Conservation (phyloP, 2,113 vertebrate species). For the Plectropomus leopardus region DNA sequence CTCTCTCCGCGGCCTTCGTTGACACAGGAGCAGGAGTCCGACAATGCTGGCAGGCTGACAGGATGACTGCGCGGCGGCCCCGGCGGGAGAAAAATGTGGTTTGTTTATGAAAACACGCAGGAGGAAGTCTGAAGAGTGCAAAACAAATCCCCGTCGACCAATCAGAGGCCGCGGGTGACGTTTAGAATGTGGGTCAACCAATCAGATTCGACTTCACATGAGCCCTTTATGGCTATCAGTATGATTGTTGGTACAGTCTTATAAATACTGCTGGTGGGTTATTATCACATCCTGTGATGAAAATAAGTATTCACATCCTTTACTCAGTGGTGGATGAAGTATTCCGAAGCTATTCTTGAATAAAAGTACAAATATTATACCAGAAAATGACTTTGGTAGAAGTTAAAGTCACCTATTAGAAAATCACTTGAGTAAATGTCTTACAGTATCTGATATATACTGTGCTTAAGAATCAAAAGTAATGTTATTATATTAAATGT, state of each 20-base stretch:
- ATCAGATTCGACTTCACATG: conserved; percentile 57
- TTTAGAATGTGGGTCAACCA: conserved; percentile 79
- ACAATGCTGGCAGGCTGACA: conserved; percentile 35
- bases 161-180: conserved; percentile 58
- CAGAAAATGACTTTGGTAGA: no score
- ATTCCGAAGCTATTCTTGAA: no score
- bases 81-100: conserved; percentile 58
- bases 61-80: conserved; percentile 14
- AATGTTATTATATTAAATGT: no score
- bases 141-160: conserved; percentile 79
- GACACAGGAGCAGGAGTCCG: not conserved
- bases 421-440: no score
- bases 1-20: not conserved
- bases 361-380: no score
- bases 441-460: no score
- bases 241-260: conserved; percentile 22
- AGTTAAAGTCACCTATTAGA: no score
- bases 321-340: no score
- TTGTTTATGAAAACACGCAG: conserved; percentile 84
- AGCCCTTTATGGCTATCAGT: conserved; percentile 54
- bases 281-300: conserved; percentile 30
- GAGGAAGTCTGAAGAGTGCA: conserved; percentile 75
- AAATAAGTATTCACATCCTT: no score
- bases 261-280: conserved; percentile 21
- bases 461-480: no score